Conservation (phyloP, 2,113 vertebrate genomes). For the Prietella phreatophila region DNA sequence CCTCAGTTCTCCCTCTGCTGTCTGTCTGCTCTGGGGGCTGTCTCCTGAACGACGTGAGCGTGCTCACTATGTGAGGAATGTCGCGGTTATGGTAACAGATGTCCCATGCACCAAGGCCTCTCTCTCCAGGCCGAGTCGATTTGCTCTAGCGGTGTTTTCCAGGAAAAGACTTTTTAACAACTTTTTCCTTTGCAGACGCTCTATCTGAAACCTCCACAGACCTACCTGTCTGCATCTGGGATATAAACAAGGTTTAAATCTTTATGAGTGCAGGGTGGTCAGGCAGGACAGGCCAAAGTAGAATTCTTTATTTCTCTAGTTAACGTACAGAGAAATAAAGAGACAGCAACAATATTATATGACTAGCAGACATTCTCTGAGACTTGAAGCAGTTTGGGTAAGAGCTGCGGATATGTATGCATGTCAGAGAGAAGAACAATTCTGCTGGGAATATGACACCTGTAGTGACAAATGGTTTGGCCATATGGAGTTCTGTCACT, state of each 20-base stretch:
- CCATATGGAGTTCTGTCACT: constrained; percentile 40
- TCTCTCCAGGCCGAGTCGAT: constrained; percentile 21
- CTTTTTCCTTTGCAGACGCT: constrained; percentile 70
- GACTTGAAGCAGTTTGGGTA: constrained; percentile 16
- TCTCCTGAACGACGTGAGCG: constrained; percentile 39
- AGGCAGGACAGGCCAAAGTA: neutral
- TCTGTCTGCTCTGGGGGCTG: constrained; percentile 38
- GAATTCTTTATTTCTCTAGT: constrained; percentile 40
- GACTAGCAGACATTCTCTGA: neutral
- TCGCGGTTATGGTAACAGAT: constrained; percentile 64
- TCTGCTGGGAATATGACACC: constrained; percentile 39
- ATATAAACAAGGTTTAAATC: constrained; percentile 19
- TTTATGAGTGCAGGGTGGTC: neutral
- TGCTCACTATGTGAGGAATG: constrained; percentile 65
- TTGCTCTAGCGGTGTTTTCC: constrained; percentile 1
- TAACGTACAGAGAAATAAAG: constrained; percentile 38
- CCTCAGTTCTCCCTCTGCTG: constrained; percentile 54
- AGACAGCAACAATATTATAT: constrained; percentile 15
- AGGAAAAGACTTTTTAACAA: constrained; percentile 50
- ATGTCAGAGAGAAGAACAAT: neutral
- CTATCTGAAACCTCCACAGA: constrained; percentile 63
- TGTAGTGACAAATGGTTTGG: constrained; percentile 44
- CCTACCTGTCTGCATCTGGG: constrained; percentile 55
- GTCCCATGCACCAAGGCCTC: constrained; percentile 47
- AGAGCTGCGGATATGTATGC: neutral